A percentile compares a stretch with the other conserved stretches of the same genome.
Evolutionary conservation across 2,888 invertebrate species (phyloP).

Genomic region (Agrilus biguttatus): DNA sequence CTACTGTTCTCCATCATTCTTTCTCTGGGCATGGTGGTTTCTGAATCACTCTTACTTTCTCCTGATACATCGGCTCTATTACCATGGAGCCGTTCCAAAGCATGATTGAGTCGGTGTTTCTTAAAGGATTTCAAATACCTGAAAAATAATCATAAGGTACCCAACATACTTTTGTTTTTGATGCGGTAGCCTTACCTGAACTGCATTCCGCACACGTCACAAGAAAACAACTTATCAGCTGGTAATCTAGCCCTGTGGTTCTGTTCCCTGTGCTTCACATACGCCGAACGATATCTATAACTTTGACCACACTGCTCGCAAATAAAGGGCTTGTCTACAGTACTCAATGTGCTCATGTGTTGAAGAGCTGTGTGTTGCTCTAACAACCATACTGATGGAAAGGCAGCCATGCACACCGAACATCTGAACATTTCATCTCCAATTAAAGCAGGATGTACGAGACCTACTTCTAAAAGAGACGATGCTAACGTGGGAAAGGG

Average conservation of each 20-base stretch:
- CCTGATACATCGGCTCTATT: constrained; percentile 30
- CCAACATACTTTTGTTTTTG: too few relatives aligned
- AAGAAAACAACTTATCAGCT: constrained; percentile 80
- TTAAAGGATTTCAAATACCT: constrained; percentile 81
- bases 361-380: constrained; percentile 77
- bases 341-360: constrained; percentile 44
- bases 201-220: constrained; percentile 86
- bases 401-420: constrained; percentile 71
- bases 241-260: constrained; percentile 77
- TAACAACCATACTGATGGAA: constrained; percentile 75
- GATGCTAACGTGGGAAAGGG: constrained; percentile 39
- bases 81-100: constrained; percentile 67
- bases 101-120: constrained; percentile 78
- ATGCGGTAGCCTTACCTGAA: constrained; percentile 31
- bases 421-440: constrained; percentile 38
- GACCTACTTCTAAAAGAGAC: constrained; percentile 37
- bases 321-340: constrained; percentile 76
- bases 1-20: constrained; percentile 21
- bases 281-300: constrained; percentile 72
- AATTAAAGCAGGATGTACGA: constrained; percentile 34
- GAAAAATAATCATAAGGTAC: too few relatives aligned
- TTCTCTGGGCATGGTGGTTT: constrained; percentile 10
- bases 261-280: constrained; percentile 73
- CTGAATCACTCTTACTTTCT: constrained; percentile 9
- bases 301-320: constrained; percentile 87